These are phyloP conservation scores for Drosophila pseudotakahashii DNA, from an alignment of 2,888 invertebrate genomes.

Conservation along the genomic window DNA sequence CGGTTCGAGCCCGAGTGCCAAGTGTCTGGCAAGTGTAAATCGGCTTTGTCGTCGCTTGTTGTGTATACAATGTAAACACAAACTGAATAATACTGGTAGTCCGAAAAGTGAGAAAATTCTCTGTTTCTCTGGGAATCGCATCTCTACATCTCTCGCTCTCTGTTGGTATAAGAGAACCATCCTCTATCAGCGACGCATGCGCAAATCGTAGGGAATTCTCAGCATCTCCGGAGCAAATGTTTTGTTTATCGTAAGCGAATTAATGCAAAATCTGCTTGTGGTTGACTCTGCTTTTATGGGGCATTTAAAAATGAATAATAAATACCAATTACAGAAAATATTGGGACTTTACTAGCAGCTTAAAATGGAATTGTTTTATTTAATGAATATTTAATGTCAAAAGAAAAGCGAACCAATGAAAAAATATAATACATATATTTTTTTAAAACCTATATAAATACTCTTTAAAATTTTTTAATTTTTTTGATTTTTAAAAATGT, in stretches of 20 bases:
- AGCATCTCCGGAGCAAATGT: constrained; percentile 32
- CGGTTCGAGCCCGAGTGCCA: constrained; percentile 38
- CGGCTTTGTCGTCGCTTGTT: constrained; percentile 52
- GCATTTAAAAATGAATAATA: constrained; percentile 14
- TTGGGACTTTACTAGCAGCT: background rate
- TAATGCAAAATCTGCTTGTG: constrained; percentile 64
- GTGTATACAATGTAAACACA: constrained; percentile 65
- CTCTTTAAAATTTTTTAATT: no score
- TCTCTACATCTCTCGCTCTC: constrained; percentile 19
- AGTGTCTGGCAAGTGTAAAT: constrained; percentile 44
- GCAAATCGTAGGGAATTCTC: constrained; percentile 16
- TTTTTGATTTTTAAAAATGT: no score
- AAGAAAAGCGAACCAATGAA: background rate
- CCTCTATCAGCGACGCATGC: constrained; percentile 51
- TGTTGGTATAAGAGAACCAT: constrained; percentile 46
- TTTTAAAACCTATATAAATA: no score
- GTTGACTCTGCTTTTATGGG: constrained; percentile 16
- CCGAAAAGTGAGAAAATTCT: constrained; percentile 27
- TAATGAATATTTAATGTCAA: background rate
- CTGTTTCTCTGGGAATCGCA: constrained; percentile 2
- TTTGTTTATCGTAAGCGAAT: constrained; percentile 59
- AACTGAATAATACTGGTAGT: constrained; percentile 56
- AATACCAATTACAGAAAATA: background rate
- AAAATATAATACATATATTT: no score
- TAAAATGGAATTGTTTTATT: background rate